Conservation (phyloP, 2,888 invertebrate species). For the Callosobruchus maculatus region DNA sequence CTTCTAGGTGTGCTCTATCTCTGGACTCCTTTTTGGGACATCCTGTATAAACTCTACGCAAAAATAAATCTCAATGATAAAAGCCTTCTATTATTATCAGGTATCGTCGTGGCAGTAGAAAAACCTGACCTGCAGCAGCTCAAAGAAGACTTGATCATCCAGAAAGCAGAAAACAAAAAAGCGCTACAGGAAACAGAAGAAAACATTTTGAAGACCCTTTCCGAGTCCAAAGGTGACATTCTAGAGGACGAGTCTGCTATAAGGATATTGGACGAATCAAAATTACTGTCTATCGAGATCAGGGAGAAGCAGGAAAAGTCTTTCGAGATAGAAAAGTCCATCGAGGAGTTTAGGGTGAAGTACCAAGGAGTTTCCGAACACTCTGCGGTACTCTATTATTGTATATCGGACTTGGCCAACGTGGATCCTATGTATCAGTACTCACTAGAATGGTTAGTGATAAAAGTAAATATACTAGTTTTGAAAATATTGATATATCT, state of each 20-base stretch:
- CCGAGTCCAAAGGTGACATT: constrained; percentile 81
- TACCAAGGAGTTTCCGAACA: constrained; percentile 77
- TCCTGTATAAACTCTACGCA: too few relatives aligned
- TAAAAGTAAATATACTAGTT: too few relatives aligned
- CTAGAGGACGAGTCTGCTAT: constrained; percentile 89
- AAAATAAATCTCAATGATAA: too few relatives aligned
- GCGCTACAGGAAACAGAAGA: constrained; percentile 84
- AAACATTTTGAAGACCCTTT: constrained; percentile 79
- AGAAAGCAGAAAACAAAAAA: constrained; percentile 75
- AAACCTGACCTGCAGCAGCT: constrained; percentile 80
- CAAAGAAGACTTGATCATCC: constrained; percentile 72
- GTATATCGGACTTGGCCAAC: constrained; percentile 76
- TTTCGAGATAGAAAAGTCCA: constrained; percentile 71
- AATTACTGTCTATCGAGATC: constrained; percentile 76
- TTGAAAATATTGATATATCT: not conserved
- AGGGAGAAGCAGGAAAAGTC: constrained; percentile 76
- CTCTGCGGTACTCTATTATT: constrained; percentile 77
- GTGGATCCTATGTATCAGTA: constrained; percentile 90
- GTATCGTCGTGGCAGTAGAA: constrained; percentile 82
- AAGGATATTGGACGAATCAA: constrained; percentile 81
- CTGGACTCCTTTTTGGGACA: too few relatives aligned
- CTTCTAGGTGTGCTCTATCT: too few relatives aligned
- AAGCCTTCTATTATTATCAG: constrained; percentile 35
- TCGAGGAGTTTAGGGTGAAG: constrained; percentile 70
- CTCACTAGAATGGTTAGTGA: constrained; percentile 66